Base-by-base conservation (phyloP, 2,888 invertebrate genomes). In the Megalurothrips usitatus region DNA sequence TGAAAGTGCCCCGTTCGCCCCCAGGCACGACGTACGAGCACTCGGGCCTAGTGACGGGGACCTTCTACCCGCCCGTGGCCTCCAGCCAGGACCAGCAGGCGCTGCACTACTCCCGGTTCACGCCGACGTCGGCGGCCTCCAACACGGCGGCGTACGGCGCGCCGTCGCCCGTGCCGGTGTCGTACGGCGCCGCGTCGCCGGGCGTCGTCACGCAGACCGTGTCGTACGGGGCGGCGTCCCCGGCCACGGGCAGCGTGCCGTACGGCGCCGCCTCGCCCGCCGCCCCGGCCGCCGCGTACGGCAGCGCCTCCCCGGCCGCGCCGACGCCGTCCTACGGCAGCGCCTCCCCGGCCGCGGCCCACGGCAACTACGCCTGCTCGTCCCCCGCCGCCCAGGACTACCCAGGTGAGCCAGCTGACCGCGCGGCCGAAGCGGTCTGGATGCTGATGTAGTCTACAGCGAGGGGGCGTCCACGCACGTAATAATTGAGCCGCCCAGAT, bases 21-120 rank as follows among this genome's bases (percentile, higher is more conserved):
- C 19, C 68, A 75, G 68, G 68, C 12, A 26, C 68, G 12, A 84
- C 85, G 11, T 85, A 85, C 83, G 86, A 86, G 79, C 85, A 86
- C 82, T 85, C 84, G 78, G 86, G 86, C 17, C 84, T 86, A 47
- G 85, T 85, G 34, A 85, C 85, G 14, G 95, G 95, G 23, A 96
- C 96, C 10, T 96, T 94, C 88, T 96, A 94, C 86, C 96, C 96
- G 28, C 96, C 96, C 0, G 93, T 95, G 43, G 94, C 95, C 6
- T 94, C 94, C 47, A 92, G 94, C 4, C 94, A 95, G 86, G 94
- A 94, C 83, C 92, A 94, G 85, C 93, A 94, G 86, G 88, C 92
- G 82, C 87, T 94, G 58, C 87, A 75, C 68, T 75, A 75, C 68
- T 75, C 68, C 23, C 9, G 68, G 23, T 75, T 75, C 68, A 75